Evolutionary conservation across 2,113 vertebrate species (phyloP), one percentile per base, ranked within the genome.

Genomic region (Pluvianellus socialis): DNA sequence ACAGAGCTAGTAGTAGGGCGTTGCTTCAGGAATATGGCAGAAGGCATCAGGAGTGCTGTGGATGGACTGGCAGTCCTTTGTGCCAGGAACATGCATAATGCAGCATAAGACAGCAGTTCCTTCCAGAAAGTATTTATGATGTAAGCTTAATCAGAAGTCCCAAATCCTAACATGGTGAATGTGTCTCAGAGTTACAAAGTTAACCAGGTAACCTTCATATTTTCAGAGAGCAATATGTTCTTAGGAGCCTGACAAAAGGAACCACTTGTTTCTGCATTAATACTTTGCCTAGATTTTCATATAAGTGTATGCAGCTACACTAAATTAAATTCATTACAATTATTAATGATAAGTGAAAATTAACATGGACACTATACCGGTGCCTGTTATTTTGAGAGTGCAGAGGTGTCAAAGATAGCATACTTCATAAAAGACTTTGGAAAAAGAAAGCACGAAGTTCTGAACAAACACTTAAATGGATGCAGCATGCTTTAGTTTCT

Each of bases 181-280:
- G 19, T 30, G 35, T 23, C 35, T 58, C 28, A 45, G 61, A 76
- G 53, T 35, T 77, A 52, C 9, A 77, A 68, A n/a, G 14, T 5
- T 75, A 71, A n/a, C 0, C n/a, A 79, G 7, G 26, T 28, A 63
- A 82, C 12, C 2, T 67, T 62, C 2, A 0, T 1, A 1, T 65
- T 61, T 3, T 22, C 53, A 55, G 28, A 10, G 9, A 40, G 68
- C 17, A 55, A 14, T 10, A 50, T 10, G 4, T 47, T 67, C n/a
- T 72, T 12, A 56, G 15, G 3, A 68, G 9, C 13, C 40, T 61
- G 30, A 67, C 4, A 55, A 15, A 1, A 35, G 9, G 11, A 91
- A 59, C 4, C 1, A 0, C 14, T 67, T 52, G 2, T 61, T 88
- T 47, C 38, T 21, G 14, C 5, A 28, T 67, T 26, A 38, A 35